Evolutionary conservation across 37 sponge, comb jelly and placozoan species (phyloP).

Genomic region (Spongia lamella): DNA sequence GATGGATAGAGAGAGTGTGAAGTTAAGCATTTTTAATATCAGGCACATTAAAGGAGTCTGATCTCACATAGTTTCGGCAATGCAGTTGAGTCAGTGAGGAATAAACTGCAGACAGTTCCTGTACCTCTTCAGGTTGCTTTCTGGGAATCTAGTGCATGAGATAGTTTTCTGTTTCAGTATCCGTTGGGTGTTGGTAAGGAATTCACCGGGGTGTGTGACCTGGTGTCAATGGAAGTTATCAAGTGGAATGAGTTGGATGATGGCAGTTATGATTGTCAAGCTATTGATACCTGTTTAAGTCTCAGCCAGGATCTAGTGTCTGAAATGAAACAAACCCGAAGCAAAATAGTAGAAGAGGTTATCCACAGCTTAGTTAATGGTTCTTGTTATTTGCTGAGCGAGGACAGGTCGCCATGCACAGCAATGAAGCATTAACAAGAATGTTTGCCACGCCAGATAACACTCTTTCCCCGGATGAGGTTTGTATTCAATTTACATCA

Average conservation of each 20-base stretch:
- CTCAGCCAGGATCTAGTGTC: too few species aligned
- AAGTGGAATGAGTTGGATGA: slow-evolving; percentile 48
- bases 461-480: too few species aligned
- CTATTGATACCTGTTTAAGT: slow-evolving; percentile 1
- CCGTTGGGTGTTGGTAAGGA: slow-evolving; percentile 68
- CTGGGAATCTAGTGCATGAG: neutral
- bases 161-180: slow-evolving; percentile 43
- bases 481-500: too few species aligned
- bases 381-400: too few species aligned
- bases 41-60: too few species aligned
- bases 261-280: slow-evolving; percentile 22
- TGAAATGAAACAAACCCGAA: slow-evolving; percentile 14
- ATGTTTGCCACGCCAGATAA: too few species aligned
- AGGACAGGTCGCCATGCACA: too few species aligned
- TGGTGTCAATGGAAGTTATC: slow-evolving; percentile 51
- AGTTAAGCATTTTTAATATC: too few species aligned
- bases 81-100: slow-evolving; percentile 58
- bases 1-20: slow-evolving; percentile 81
- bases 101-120: slow-evolving; percentile 52
- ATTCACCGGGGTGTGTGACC: slow-evolving; percentile 77
- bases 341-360: slow-evolving; percentile 31
- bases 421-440: too few species aligned
- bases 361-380: too few species aligned
- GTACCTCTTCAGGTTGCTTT: slow-evolving; percentile 36
- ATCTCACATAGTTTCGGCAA: slow-evolving; percentile 28